Conservation (phyloP, 2,113 vertebrate species). For the Ahaetulla prasina region DNA sequence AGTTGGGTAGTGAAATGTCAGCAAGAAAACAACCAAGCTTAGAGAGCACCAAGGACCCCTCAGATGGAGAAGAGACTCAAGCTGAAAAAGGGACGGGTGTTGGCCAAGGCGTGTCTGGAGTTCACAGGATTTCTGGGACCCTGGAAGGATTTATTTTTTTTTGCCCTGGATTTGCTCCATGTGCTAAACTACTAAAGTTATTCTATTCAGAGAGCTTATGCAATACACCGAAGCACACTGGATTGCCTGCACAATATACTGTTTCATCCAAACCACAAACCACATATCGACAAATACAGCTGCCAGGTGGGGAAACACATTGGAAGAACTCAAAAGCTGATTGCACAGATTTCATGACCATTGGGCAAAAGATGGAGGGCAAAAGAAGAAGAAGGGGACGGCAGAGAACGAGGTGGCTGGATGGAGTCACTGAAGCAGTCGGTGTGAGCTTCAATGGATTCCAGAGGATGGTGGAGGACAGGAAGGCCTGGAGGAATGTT, state of each 20-base stretch:
- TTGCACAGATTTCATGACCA: neutral
- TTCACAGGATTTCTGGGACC: neutral
- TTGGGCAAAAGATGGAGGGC: no score
- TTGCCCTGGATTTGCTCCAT: neutral
- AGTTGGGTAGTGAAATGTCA: neutral
- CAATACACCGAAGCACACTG: neutral
- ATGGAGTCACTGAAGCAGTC: no score
- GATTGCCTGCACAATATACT: neutral
- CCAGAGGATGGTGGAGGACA: no score
- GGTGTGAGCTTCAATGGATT: no score
- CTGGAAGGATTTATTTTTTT: neutral
- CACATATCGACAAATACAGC: neutral
- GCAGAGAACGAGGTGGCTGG: no score
- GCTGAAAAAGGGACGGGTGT: neutral
- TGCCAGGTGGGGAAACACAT: neutral
- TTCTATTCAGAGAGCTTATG: neutral
- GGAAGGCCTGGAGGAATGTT: no score
- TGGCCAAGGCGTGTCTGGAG: neutral
- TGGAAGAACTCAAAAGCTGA: neutral
- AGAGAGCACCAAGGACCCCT: no score
- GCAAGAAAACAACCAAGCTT: neutral
- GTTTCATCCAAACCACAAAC: neutral
- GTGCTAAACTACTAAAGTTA: neutral
- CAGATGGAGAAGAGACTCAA: neutral
- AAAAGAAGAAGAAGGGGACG: no score